Evolutionary conservation across 2,113 vertebrate species (phyloP), one percentile per base, ranked within the genome.

Genomic region (Cryptotis parvus): DNA sequence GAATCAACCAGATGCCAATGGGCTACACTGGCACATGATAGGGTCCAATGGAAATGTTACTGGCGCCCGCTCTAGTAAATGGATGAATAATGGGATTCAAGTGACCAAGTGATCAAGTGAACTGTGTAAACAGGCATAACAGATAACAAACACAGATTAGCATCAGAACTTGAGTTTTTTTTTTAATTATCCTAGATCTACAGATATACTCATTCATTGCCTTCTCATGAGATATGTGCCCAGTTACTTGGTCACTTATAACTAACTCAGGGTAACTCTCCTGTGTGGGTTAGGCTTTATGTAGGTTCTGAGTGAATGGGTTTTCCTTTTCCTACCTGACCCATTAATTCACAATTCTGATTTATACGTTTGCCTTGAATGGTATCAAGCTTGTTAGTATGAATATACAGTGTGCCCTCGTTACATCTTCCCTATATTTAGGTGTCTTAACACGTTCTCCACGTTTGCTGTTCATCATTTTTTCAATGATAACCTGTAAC

Each of bases 301-400:
- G 9, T n/a, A 29, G 61, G 8, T 9, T 31, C 4, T 0, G 33
- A 0, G 0, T 79, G n/a, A 79, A 43, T 45, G 6, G 4, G 16
- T 20, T 1, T 69, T 4, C 24, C 66, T 92, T 72, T 4, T 76
- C 61, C 45, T 0, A 41, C 9, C 20, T 26, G 26, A 45, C 22
- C 15, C 9, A 35, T 78, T 29, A 49, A 12, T 58, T 74, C 68
- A 83, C 1, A 79, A 15, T 45, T 84, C 58, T 91, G 6, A 80
- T 65, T 63, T 86, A 9, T 63, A 49, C 7, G 2, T 52, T 66
- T 76, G 9, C n/a, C 27, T 63, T 70, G 9, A 58, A 84, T 55
- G 18, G 29, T n/a, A 37, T 35, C 15, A 41, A 58, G 27, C 18
- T 41, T 27, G 20, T 24, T 35, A 43, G 12, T 27, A 3, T 24